Percentiles rank a stretch among this genome's conserved stretches.
Evolutionary conservation across 2,888 invertebrate genomes (phyloP).

Genomic region (Tiliacea citrago): DNA sequence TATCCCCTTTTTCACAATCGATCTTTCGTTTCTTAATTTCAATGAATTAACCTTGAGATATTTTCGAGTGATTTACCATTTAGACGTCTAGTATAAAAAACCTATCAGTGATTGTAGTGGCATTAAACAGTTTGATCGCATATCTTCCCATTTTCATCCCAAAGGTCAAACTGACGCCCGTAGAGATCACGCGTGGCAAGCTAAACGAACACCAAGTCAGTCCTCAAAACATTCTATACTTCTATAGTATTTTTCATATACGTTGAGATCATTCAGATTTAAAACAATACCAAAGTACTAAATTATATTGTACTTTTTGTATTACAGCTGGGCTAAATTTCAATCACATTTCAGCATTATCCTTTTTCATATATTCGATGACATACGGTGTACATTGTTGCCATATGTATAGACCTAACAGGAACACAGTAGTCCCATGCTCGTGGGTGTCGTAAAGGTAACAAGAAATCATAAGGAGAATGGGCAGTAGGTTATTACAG

Average conservation of each 20-base stretch:
- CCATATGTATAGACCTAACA: neutral
- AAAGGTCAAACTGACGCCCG: conserved; percentile 50
- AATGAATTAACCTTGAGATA: neutral
- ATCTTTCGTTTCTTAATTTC: neutral
- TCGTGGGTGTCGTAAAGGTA: neutral
- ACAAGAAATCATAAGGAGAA: neutral
- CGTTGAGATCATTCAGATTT: conserved; percentile 16
- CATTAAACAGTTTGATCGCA: conserved; percentile 43
- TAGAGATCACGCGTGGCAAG: conserved; percentile 57
- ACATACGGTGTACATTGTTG: neutral
- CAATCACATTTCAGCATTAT: neutral
- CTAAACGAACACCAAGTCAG: conserved; percentile 48
- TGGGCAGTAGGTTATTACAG: too few species aligned
- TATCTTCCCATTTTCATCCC: conserved; percentile 47
- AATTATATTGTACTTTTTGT: conserved; percentile 1
- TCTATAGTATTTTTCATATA: conserved; percentile 37
- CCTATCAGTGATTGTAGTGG: neutral
- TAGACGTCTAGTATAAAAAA: neutral
- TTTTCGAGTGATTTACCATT: neutral
- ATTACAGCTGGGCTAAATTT: conserved; percentile 14
- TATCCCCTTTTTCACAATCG: too few species aligned
- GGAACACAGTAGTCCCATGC: neutral
- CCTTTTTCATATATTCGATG: neutral
- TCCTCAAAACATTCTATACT: conserved; percentile 43
- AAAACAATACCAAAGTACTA: neutral